Evolutionary conservation across 2,113 vertebrate species (phyloP).

Genomic region (Oreotrochilus melanogaster): DNA sequence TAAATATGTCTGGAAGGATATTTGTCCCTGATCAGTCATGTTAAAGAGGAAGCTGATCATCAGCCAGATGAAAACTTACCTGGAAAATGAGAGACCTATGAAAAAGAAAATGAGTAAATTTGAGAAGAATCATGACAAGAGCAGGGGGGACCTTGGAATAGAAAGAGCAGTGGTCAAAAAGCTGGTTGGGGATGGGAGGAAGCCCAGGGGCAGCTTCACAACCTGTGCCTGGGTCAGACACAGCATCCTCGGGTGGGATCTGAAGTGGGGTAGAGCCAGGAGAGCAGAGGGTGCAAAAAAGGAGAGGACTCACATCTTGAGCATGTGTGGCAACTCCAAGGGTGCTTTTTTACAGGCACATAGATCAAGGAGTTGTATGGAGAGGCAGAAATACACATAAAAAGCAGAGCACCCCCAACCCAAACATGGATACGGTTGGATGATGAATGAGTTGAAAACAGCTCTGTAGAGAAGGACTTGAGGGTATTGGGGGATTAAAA

Average conservation of each 20-base stretch:
- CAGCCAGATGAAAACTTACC: background rate
- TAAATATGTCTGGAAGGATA: background rate
- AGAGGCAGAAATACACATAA: background rate
- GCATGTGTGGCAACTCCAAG: background rate
- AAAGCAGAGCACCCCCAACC: background rate
- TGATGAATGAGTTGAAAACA: background rate
- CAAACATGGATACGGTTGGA: no score
- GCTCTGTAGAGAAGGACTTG: no score
- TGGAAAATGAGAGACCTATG: background rate
- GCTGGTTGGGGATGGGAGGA: background rate
- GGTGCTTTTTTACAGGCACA: background rate
- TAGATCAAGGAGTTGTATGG: background rate
- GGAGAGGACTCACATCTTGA: background rate
- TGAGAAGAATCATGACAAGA: background rate
- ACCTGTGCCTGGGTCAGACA: background rate
- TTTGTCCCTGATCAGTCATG: background rate
- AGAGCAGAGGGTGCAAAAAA: background rate
- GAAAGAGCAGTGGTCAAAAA: background rate
- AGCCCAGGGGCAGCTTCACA: background rate
- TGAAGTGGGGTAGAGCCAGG: background rate
- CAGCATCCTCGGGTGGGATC: no score
- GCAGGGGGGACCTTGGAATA: no score
- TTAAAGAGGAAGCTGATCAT: background rate
- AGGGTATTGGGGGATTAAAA: no score
- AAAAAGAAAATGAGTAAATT: background rate